phyloP scores from a whole-genome alignment of 2,113 vertebrate genomes.

The Rhadina sibilatrix region DNA sequence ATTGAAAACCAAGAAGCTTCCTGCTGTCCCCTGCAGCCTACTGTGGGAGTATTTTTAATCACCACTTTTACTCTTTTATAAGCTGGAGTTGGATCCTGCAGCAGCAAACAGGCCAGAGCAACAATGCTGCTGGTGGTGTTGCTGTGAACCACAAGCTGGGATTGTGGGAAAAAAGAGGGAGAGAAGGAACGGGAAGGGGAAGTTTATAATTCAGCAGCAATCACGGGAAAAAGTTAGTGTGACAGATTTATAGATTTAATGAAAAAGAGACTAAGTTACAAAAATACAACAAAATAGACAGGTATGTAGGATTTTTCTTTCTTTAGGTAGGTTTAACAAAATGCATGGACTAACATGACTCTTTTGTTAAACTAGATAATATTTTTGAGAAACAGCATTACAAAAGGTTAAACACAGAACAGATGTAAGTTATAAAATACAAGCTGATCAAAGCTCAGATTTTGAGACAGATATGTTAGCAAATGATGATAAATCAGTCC shows the following conservation, averaged over 20 bases:
- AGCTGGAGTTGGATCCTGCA: conserved; percentile 13
- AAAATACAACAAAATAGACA: conserved; percentile 25
- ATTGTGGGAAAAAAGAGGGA: background rate
- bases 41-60: background rate
- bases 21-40: background rate
- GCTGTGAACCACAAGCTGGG: background rate
- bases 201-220: conserved; percentile 18
- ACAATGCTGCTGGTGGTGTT: conserved; percentile 29
- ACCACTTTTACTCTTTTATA: conserved; percentile 62
- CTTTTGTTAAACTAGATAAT: conserved; percentile 88
- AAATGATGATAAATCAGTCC: conserved; percentile 99
- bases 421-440: conserved; percentile 99
- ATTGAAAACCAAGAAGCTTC: background rate
- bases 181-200: background rate
- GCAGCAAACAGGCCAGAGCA: background rate
- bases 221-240: conserved; percentile 33
- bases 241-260: conserved; percentile 46
- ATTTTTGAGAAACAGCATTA: conserved; percentile 92
- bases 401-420: conserved; percentile 97
- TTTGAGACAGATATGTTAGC: conserved; percentile 92
- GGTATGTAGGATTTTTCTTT: background rate
- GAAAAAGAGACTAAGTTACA: conserved; percentile 19
- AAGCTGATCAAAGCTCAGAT: conserved; percentile 96
- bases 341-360: conserved; percentile 75
- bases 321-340: conserved; percentile 54